phyloP scores from a whole-genome alignment of 2,113 vertebrate species.

The Chitala chitala region DNA sequence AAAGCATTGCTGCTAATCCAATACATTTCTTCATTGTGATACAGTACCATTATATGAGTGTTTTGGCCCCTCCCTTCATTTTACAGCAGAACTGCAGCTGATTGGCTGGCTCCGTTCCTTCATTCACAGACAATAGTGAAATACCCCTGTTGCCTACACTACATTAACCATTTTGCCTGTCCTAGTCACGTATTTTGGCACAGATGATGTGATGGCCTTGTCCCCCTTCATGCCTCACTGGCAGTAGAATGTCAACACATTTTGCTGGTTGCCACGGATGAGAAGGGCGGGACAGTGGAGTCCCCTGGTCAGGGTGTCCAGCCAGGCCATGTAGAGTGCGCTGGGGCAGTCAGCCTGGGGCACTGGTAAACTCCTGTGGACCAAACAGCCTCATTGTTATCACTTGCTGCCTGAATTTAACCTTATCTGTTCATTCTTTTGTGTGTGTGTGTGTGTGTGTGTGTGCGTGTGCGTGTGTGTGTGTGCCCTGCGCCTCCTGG shows the following conservation, averaged over 20 bases:
- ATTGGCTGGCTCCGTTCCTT: not conserved
- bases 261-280: slow-evolving; percentile 65
- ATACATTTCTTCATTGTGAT: not conserved
- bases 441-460: no score
- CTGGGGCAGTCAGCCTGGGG: slow-evolving; percentile 54
- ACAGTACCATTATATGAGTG: not conserved
- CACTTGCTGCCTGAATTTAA: no score
- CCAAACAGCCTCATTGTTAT: not conserved
- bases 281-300: slow-evolving; percentile 53
- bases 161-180: not conserved
- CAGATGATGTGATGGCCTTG: not conserved
- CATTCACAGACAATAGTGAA: not conserved
- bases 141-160: not conserved
- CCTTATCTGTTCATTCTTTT: no score
- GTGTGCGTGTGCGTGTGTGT: no score
- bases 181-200: not conserved
- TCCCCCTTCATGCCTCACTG: slow-evolving; percentile 40
- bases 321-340: slow-evolving; percentile 63
- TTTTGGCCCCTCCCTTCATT: not conserved
- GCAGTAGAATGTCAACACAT: slow-evolving; percentile 61
- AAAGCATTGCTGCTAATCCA: no score
- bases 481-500: no score
- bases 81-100: not conserved
- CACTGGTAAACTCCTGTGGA: slow-evolving; percentile 58
- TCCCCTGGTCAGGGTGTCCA: slow-evolving; percentile 56